phyloP scores from a whole-genome alignment of 1,140 invertebrate species.

The Drosophila ironensis region DNA sequence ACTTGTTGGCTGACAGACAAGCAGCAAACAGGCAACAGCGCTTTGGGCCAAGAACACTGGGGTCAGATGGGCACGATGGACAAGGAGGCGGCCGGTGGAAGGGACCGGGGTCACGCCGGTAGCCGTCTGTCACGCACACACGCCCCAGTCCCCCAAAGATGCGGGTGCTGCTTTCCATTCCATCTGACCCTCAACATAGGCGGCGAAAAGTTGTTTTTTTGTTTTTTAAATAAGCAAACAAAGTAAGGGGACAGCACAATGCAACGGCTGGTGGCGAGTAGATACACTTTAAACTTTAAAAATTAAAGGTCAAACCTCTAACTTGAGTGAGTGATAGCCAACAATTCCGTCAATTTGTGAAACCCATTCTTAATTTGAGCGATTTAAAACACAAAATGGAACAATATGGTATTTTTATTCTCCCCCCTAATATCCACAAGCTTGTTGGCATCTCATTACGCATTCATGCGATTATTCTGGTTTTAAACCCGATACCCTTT shows the following conservation, averaged over 20 bases:
- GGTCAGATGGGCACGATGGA: constrained; percentile 12
- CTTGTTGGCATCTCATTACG: background rate
- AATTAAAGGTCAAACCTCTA: too few species aligned
- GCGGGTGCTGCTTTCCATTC: constrained; percentile 6
- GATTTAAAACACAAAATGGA: background rate
- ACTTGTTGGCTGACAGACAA: constrained; percentile 68
- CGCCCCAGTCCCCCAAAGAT: constrained; percentile 33
- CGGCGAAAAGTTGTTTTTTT: constrained; percentile 25
- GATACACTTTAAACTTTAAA: constrained; percentile 2
- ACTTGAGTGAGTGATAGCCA: too few species aligned
- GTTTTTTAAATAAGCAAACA: constrained; percentile 31
- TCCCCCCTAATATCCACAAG: too few species aligned
- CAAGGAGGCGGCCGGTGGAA: background rate
- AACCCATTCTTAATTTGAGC: background rate
- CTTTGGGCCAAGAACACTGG: constrained; percentile 23
- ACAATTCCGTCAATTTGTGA: too few species aligned
- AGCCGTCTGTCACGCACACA: constrained; percentile 72
- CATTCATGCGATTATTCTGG: background rate
- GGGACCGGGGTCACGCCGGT: too few species aligned
- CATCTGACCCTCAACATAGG: constrained; percentile 42
- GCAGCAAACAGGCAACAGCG: constrained; percentile 41
- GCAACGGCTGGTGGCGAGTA: background rate
- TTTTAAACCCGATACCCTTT: background rate
- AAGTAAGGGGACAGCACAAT: background rate
- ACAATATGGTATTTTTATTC: background rate